These are phyloP conservation scores for Ophion ellenae DNA, from an alignment of 2,888 invertebrate genomes.

Conservation along the genomic window DNA sequence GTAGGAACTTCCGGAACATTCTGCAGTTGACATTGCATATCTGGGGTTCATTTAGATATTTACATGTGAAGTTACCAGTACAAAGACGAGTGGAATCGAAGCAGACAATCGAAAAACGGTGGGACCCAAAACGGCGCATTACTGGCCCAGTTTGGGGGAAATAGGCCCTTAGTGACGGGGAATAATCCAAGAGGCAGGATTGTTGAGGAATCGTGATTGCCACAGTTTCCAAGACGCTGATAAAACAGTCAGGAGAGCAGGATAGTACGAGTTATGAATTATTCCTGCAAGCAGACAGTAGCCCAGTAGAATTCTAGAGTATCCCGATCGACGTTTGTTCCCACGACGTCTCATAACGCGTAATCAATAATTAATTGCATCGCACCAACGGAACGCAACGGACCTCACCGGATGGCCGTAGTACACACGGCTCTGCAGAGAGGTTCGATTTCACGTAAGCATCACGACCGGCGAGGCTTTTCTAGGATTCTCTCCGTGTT, in stretches of 20 bases:
- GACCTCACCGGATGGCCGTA: neutral
- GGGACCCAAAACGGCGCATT: neutral
- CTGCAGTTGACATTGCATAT: neutral
- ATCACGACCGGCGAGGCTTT: slow-evolving; percentile 21
- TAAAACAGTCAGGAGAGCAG: neutral
- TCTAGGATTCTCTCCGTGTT: slow-evolving; percentile 15
- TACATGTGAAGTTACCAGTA: too few relatives aligned
- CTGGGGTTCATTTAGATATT: too few relatives aligned
- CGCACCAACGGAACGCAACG: slow-evolving; percentile 15
- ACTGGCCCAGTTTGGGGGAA: neutral
- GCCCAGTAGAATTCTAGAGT: slow-evolving; percentile 70
- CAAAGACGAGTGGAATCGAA: too few relatives aligned
- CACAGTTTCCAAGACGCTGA: neutral
- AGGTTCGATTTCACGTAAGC: slow-evolving; percentile 32
- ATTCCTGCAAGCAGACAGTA: slow-evolving; percentile 69
- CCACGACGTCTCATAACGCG: slow-evolving; percentile 76
- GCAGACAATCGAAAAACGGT: too few relatives aligned
- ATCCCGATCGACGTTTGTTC: slow-evolving; percentile 67
- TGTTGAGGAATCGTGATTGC: neutral
- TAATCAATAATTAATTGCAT: slow-evolving; percentile 78
- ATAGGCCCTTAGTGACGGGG: neutral
- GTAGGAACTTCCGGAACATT: neutral
- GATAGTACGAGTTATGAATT: slow-evolving; percentile 73
- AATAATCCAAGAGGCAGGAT: neutral
- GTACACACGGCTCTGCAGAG: neutral